Conservation (phyloP, 2,113 vertebrate species). For the Clinocottus analis region DNA sequence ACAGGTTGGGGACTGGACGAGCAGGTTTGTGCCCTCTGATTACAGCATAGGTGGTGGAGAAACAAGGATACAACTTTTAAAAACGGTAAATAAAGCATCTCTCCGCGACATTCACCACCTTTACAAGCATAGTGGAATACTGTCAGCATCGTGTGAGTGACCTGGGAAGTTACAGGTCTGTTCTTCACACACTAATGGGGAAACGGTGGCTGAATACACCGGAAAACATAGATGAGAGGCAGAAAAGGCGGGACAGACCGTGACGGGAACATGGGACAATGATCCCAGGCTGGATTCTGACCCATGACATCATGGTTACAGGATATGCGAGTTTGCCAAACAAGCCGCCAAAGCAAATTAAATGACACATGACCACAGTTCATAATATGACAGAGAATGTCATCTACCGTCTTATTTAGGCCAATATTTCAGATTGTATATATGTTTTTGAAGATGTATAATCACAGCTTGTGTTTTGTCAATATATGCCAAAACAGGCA, state of each 20-base stretch:
- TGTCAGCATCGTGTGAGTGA: constrained; percentile 42
- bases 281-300: background rate
- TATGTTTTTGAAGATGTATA: background rate
- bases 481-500: background rate
- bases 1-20: constrained; percentile 3
- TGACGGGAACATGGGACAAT: background rate
- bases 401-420: background rate
- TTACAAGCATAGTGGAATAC: constrained; percentile 46
- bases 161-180: constrained; percentile 37
- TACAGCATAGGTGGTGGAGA: background rate
- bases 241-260: background rate
- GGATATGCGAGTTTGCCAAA: background rate
- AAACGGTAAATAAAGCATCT: background rate
- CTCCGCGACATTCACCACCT: background rate
- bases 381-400: background rate
- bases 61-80: background rate
- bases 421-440: background rate
- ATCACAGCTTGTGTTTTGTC: background rate
- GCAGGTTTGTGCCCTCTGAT: constrained; percentile 9
- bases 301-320: constrained; percentile 5
- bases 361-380: background rate
- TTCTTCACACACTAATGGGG: constrained; percentile 43
- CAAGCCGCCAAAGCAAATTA: background rate
- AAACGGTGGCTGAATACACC: constrained; percentile 16
- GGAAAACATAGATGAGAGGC: constrained; percentile 17